A percentile compares a stretch with the other conserved stretches of the same genome.
phyloP scores from a whole-genome alignment of 2,113 vertebrate genomes.

The Lanius collurio region DNA sequence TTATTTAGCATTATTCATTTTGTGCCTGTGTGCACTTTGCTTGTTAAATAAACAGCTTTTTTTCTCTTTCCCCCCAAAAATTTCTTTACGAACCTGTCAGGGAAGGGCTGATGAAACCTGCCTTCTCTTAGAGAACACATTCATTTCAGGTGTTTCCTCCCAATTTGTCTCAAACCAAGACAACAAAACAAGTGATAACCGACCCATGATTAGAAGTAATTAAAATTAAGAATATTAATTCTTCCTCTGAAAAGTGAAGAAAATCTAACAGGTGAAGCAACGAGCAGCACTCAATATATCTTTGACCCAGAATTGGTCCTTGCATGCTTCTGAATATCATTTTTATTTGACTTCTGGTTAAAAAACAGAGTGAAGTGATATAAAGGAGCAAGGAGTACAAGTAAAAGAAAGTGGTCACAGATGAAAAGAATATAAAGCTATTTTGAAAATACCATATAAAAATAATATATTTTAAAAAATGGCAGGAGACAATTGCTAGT shows the following conservation, averaged over 20 bases:
- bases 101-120: too few relatives aligned
- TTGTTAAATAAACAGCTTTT: too few relatives aligned
- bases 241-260: background rate
- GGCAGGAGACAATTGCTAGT: background rate
- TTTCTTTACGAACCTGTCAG: too few relatives aligned
- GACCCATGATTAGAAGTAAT: background rate
- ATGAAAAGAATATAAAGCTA: background rate
- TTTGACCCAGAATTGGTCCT: background rate
- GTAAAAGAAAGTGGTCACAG: background rate
- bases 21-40: too few relatives aligned
- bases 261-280: background rate
- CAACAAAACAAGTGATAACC: background rate
- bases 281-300: background rate
- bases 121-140: too few relatives aligned
- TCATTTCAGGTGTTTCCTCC: too few relatives aligned
- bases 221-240: background rate
- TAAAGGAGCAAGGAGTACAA: background rate
- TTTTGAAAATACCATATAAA: background rate
- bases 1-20: too few relatives aligned
- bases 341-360: rapidly evolving
- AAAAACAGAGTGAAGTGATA: background rate
- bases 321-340: background rate
- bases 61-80: too few relatives aligned
- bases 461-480: background rate
- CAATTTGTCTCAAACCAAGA: too few relatives aligned